Evolutionary conservation across 2,797 vertebrate species (phyloP).

Genomic region (Sebastes glaucus): DNA sequence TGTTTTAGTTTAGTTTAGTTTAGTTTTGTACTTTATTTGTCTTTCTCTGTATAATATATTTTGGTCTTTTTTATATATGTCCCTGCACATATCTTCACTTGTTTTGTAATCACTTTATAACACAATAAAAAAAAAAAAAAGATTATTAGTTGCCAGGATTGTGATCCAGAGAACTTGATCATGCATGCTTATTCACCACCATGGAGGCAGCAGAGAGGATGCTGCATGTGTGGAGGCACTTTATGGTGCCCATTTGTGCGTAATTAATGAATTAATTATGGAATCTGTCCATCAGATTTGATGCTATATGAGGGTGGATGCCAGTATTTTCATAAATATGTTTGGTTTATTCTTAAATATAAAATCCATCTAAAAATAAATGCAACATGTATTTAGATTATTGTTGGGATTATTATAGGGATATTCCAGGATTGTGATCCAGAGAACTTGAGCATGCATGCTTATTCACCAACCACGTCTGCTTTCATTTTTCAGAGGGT

Average conservation of each 20-base stretch:
- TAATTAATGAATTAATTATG: constrained; percentile 22
- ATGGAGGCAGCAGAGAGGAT: background rate
- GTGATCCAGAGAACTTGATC: constrained; percentile 1
- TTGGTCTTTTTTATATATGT: too few species aligned
- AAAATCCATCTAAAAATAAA: background rate
- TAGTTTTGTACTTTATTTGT: too few species aligned
- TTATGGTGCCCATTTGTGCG: background rate
- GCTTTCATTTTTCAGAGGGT: constrained; percentile 69
- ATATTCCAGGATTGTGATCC: background rate
- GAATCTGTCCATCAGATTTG: background rate
- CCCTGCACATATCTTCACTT: too few species aligned
- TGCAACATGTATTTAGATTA: background rate
- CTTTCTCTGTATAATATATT: too few species aligned
- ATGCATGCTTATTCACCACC: constrained; percentile 19
- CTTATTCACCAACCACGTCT: constrained; percentile 35
- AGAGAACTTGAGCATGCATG: background rate
- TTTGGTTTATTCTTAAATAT: background rate
- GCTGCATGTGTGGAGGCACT: background rate
- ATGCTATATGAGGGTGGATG: background rate
- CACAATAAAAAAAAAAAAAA: background rate
- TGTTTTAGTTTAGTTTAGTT: too few species aligned
- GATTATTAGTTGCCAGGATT: background rate
- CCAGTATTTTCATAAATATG: accelerated
- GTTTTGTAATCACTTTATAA: too few species aligned
- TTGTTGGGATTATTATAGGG: background rate